Evolutionary conservation across 2,888 invertebrate species (phyloP).

Genomic region (Papilio demoleus): DNA sequence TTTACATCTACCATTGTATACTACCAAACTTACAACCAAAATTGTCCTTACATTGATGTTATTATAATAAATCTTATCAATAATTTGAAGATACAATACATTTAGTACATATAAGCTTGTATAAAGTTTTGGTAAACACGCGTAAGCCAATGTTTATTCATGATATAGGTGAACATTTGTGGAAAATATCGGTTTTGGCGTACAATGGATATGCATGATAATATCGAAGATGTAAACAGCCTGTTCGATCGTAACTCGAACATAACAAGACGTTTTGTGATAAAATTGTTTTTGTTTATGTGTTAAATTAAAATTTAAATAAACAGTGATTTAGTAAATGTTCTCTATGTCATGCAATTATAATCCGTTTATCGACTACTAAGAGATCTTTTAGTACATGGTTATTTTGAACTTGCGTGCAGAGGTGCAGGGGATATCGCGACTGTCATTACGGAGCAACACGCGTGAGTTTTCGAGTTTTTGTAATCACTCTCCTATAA

Average conservation of each 20-base stretch:
- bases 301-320: not conserved
- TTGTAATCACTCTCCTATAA: no score
- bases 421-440: no score
- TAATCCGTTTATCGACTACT: no score
- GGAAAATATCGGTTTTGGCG: slow-evolving; percentile 37
- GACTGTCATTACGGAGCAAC: no score
- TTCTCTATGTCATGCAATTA: no score
- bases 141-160: slow-evolving; percentile 35
- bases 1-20: no score
- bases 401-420: no score
- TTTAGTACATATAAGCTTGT: not conserved
- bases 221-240: slow-evolving; percentile 33
- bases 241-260: not conserved
- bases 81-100: not conserved
- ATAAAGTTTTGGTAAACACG: slow-evolving; percentile 30
- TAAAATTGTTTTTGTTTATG: not conserved
- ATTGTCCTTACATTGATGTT: no score
- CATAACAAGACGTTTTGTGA: slow-evolving; percentile 10
- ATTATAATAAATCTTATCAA: not conserved
- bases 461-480: no score
- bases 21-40: no score
- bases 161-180: slow-evolving; percentile 31
- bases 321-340: no score
- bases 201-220: slow-evolving; percentile 31
- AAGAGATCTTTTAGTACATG: no score